Evolutionary conservation across 2,113 vertebrate species (phyloP).

Genomic region (Platanista minor): DNA sequence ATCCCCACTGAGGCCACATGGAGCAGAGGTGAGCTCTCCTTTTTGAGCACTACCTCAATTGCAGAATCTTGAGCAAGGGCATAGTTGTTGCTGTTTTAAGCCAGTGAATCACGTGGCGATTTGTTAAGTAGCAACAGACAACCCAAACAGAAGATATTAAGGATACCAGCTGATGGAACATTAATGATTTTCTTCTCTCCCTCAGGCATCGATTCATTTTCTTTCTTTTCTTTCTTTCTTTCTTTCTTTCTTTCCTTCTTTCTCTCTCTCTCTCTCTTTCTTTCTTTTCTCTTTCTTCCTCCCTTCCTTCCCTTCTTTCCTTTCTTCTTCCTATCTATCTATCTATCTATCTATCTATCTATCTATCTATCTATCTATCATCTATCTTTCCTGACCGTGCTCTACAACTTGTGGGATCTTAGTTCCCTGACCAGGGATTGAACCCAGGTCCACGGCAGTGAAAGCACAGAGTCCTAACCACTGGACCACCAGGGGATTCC

Average conservation of each 20-base stretch:
- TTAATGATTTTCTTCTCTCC: not conserved
- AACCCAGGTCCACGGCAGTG: not conserved
- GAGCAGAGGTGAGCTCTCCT: not conserved
- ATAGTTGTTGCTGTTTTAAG: not conserved
- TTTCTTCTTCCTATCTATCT: no score
- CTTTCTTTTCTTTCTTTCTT: not conserved
- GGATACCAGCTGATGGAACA: not conserved
- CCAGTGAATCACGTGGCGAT: not conserved
- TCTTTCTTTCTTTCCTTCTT: no score
- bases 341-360: fast-evolving
- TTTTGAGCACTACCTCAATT: not conserved
- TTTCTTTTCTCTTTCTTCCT: fast-evolving
- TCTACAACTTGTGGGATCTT: not conserved
- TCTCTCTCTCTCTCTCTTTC: no score
- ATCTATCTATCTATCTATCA: no score
- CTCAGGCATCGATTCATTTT: not conserved
- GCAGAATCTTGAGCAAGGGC: not conserved
- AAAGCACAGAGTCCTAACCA: not conserved
- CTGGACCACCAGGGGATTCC: not conserved
- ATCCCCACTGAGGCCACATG: not conserved
- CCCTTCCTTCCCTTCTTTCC: no score
- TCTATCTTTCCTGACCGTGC: not conserved
- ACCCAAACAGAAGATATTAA: not conserved
- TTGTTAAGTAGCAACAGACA: not conserved
- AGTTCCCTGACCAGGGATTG: not conserved